Evolutionary conservation across 2,797 vertebrate species (phyloP), one percentile per base, ranked within the genome.

Genomic region (Cirrhinus molitorella): DNA sequence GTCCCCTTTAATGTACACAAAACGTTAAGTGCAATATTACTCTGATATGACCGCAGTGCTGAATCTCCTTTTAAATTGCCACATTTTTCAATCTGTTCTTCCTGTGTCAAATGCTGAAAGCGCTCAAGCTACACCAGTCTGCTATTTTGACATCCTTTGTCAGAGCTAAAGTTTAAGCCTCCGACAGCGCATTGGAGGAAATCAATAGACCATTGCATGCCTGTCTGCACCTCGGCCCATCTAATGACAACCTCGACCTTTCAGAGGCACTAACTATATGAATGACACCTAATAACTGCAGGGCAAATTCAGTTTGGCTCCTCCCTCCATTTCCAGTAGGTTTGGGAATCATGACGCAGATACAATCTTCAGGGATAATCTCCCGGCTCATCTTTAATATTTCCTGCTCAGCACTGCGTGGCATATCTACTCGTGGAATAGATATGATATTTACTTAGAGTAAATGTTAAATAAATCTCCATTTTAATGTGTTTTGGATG

Each of bases 211-310:
- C 70, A 75, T 87, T 67, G 88, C 85, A 25, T 25, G 28, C 70
- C 83, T 89, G 88, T 87, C 85, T 75, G 79, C 85, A 80, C n/a
- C 71, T 57, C 47, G 49, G 40, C 75, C 87, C 23, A 74, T 67
- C 63, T 89, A 87, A 91, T 89, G 88, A 87, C 88, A 88, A 83
- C 65, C 57, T 80, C 72, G 85, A 89, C 90, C 90, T 90, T 91
- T 90, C 81, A 81, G 81, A 80, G 74, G 31, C 49, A 77, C 85
- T 85, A 89, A 88, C 88, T 77, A 80, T 74, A 77, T 88, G 85
- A 84, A 85, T 85, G 86, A 85, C 87, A 87, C 73, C 70, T 85
- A 86, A 84, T 84, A 83, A 88, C 82, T 82, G 61, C 25, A 74
- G 87, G 86, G 53, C 78, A 59, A 51, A 87, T 86, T 86, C 37